Base-by-base conservation (phyloP, 2,113 vertebrate species). In the Morone chrysops region DNA sequence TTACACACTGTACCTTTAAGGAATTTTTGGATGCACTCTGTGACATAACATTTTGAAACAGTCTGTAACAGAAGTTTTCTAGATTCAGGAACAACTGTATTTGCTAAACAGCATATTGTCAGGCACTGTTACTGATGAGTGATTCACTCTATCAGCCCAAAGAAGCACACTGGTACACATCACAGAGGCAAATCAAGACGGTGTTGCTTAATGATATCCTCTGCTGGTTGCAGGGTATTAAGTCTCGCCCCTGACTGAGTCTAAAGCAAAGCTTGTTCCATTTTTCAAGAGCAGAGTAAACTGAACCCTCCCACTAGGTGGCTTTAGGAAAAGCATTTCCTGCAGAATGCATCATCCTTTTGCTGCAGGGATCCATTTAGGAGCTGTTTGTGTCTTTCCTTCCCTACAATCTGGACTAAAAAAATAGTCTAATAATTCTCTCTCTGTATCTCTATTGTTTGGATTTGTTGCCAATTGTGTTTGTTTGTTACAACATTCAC, bases 251-350 rank as follows among this genome's bases (percentile, higher is more conserved):
- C 82, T 36, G 75, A 82, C 78, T 78, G 83, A 80, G 73, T 81
- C 68, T 78, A 79, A 82, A 84, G 85, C 70, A 81, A 87, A 76
- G 70, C 81, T 47, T 47, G 45, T 12, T 72, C 81, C 66, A 88
- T 92, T 90, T 87, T 87, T 80, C 68, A 84, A 65, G 80, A 83
- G 80, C 65, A 63, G 86, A 79, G 61, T 75, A 89, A 31, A 31
- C 81, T 71, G 31, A 80, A 50, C 72, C 63, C 70, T 60, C 51
- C 68, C 72, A 51, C 70, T 53, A 67, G 56, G 85, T 78, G 75
- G 82, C 63, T 87, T 47, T 40, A 84, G 78, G 79, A 81, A 47
- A 47, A 47, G 66, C 56, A 60, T 83, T 81, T 74, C 77, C 51
- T 79, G 70, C 68, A 20, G 79, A 81, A 78, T 76, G 72, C 89